These are phyloP conservation scores for Artibeus lituratus DNA, from an alignment of 2,797 vertebrate species.

Conservation along the genomic window DNA sequence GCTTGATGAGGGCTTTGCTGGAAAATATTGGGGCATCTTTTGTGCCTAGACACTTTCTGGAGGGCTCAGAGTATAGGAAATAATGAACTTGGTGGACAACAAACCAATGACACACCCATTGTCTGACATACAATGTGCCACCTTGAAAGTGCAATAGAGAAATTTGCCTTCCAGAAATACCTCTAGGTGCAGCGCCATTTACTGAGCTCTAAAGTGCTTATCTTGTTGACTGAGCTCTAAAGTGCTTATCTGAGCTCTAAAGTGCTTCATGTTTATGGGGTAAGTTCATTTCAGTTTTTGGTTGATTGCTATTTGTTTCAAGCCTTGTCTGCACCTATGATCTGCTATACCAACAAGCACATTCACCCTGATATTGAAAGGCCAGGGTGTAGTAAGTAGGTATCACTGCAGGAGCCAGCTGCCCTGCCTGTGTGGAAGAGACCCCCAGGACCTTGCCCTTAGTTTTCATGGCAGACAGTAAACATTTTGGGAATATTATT, in stretches of 20 bases:
- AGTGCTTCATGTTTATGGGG: not conserved
- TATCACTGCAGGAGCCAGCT: constrained; percentile 19
- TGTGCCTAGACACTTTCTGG: not conserved
- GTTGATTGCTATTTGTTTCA: constrained; percentile 50
- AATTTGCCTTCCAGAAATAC: not conserved
- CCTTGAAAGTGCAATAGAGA: not conserved
- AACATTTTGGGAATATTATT: constrained; percentile 45
- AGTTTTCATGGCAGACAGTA: constrained; percentile 35
- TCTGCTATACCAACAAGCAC: constrained; percentile 52
- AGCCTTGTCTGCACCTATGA: constrained; percentile 50
- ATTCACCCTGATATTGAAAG: constrained; percentile 46
- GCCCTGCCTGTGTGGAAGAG: constrained; percentile 32
- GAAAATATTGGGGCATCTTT: not conserved
- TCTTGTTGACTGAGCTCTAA: not conserved
- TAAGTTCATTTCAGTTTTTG: constrained; percentile 39
- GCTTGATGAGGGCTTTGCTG: not conserved
- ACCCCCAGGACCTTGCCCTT: constrained; percentile 16
- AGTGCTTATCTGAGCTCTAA: not conserved
- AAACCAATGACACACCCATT: not conserved
- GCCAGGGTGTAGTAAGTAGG: not conserved
- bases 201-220: not conserved
- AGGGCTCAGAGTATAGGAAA: not conserved
- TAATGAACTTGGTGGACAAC: not conserved
- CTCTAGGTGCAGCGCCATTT: not conserved
- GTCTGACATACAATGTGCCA: no score